Evolutionary conservation across 2,113 vertebrate genomes (phyloP).

Genomic region (Gasterosteus nipponicus): DNA sequence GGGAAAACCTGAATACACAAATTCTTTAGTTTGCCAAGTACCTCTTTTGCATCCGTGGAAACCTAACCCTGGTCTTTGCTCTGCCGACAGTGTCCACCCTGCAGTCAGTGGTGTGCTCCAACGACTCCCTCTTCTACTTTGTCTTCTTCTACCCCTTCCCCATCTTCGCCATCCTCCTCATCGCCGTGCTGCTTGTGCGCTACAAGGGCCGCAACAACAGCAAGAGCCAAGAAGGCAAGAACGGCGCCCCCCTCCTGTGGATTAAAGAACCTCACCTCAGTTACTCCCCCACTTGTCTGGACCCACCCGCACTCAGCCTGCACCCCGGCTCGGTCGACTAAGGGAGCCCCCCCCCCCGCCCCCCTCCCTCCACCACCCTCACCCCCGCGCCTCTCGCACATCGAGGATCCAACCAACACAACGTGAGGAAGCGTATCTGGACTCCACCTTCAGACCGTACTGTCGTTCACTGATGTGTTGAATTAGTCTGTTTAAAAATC

Average conservation of each 20-base stretch:
- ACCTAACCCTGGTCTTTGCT: background rate
- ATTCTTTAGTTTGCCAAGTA: background rate
- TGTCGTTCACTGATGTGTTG: slow-evolving; percentile 72
- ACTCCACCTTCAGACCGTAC: slow-evolving; percentile 71
- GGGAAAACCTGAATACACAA: background rate
- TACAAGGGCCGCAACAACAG: slow-evolving; percentile 91
- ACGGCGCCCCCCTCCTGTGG: slow-evolving; percentile 96
- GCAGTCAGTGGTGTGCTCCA: slow-evolving; percentile 94
- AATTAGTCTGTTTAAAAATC: slow-evolving; percentile 66
- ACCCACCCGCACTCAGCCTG: slow-evolving; percentile 95
- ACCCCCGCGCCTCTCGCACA: slow-evolving; percentile 17
- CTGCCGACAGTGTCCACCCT: slow-evolving; percentile 84
- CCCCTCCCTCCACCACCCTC: too few relatives aligned
- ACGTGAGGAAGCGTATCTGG: slow-evolving; percentile 71
- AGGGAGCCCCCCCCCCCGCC: slow-evolving; percentile 4
- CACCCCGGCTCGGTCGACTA: slow-evolving; percentile 97
- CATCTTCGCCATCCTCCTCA: slow-evolving; percentile 95
- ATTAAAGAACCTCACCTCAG: slow-evolving; percentile 99
- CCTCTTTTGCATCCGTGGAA: background rate
- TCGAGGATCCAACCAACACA: slow-evolving; percentile 56
- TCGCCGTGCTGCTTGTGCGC: slow-evolving; percentile 93
- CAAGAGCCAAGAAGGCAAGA: slow-evolving; percentile 96
- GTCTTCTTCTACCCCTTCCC: slow-evolving; percentile 99
- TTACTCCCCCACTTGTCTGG: slow-evolving; percentile 97
- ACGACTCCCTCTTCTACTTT: slow-evolving; percentile 95